Evolutionary conservation across 1,140 invertebrate genomes (phyloP).

Genomic region (Yoshiicerus persimilis): DNA sequence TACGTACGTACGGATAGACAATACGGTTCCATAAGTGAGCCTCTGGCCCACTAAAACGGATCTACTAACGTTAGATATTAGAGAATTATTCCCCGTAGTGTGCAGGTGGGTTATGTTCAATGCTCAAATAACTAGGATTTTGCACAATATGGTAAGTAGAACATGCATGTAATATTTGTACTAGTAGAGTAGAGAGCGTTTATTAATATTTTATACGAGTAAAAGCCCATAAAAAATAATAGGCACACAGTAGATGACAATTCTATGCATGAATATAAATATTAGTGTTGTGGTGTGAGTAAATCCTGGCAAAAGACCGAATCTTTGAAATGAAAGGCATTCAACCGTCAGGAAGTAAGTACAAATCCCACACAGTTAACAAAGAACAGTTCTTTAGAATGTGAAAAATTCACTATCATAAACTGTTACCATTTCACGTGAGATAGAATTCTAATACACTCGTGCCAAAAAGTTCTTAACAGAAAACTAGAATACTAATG

Average conservation of each 20-base stretch:
- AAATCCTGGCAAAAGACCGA: not conserved
- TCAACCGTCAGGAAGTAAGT: not conserved
- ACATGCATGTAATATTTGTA: not conserved
- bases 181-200: not conserved
- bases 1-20: no score
- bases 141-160: no score
- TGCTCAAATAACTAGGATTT: no score
- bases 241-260: not conserved
- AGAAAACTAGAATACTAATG: not conserved
- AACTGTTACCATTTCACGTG: not conserved
- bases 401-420: not conserved
- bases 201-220: not conserved
- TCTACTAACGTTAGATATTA: no score
- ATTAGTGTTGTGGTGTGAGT: not conserved
- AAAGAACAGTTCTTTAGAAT: not conserved
- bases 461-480: not conserved
- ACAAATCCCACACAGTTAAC: not conserved
- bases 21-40: no score
- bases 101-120: no score
- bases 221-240: not conserved
- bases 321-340: not conserved
- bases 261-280: not conserved
- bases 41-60: no score
- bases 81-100: no score
- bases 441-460: not conserved